Conservation (phyloP, 2,888 invertebrate genomes). For the Eilema caniola region DNA sequence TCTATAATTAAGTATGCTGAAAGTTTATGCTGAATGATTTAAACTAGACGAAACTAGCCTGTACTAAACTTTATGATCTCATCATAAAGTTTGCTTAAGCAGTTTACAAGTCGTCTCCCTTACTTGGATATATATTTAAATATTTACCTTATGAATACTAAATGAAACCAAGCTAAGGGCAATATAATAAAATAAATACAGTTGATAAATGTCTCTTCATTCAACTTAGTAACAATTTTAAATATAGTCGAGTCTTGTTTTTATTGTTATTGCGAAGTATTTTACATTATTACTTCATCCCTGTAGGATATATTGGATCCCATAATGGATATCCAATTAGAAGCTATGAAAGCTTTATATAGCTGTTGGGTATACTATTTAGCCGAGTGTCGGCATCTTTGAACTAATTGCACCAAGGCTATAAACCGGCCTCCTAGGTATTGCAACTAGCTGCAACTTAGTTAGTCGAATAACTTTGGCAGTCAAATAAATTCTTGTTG, state of each 20-base stretch:
- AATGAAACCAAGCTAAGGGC: not conserved
- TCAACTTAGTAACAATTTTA: not conserved
- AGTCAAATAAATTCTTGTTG: conserved; percentile 52
- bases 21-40: conserved; percentile 79
- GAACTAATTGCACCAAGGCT: conserved; percentile 71
- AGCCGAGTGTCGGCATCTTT: conserved; percentile 73
- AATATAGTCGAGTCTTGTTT: not conserved
- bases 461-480: conserved; percentile 60
- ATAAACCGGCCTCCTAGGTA: conserved; percentile 62
- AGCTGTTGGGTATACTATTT: conserved; percentile 61
- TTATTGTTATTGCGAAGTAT: conserved; percentile 2
- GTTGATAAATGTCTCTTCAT: not conserved
- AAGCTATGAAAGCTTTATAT: conserved; percentile 71
- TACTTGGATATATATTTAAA: conserved; percentile 3
- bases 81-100: conserved; percentile 31
- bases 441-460: conserved; percentile 71
- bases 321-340: conserved; percentile 71
- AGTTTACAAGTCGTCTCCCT: conserved; percentile 18
- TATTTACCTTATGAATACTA: not conserved
- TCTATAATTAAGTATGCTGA: conserved; percentile 80
- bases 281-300: conserved; percentile 18
- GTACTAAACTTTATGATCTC: conserved; percentile 19
- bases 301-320: conserved; percentile 28
- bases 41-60: conserved; percentile 57
- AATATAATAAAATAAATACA: not conserved